Conservation (phyloP, 2,888 invertebrate species). For the Macrosoma leucophasiata region DNA sequence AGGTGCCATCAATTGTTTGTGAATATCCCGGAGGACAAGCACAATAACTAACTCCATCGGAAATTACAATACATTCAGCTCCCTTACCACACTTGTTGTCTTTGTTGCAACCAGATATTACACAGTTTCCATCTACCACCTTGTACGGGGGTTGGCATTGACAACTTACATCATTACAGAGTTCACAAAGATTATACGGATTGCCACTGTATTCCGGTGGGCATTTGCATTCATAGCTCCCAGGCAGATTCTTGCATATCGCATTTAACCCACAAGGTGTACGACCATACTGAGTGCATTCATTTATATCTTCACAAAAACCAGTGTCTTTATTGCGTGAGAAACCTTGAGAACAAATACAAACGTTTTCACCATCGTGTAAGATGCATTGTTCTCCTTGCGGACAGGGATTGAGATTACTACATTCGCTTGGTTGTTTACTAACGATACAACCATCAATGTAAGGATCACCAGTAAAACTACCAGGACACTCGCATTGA, state of each 20-base stretch:
- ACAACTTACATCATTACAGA: slow-evolving; percentile 88
- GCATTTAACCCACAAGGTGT: slow-evolving; percentile 92
- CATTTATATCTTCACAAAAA: slow-evolving; percentile 89
- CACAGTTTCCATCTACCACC: slow-evolving; percentile 88
- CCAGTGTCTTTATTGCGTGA: slow-evolving; percentile 83
- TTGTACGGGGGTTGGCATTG: slow-evolving; percentile 92
- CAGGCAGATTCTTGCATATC: slow-evolving; percentile 93
- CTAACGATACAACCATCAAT: slow-evolving; percentile 83
- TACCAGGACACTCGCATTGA: slow-evolving; percentile 91
- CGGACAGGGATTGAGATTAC: slow-evolving; percentile 85
- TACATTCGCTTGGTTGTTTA: slow-evolving; percentile 81
- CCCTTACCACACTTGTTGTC: slow-evolving; percentile 89
- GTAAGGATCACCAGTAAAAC: slow-evolving; percentile 87
- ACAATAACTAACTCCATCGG: slow-evolving; percentile 93
- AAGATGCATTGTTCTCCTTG: slow-evolving; percentile 89
- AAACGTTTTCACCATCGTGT: slow-evolving; percentile 88
- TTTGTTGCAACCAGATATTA: slow-evolving; percentile 87
- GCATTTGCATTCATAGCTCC: slow-evolving; percentile 95
- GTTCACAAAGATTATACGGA: slow-evolving; percentile 90
- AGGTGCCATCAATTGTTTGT: slow-evolving; percentile 85
- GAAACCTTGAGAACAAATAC: slow-evolving; percentile 92
- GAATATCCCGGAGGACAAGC: slow-evolving; percentile 93
- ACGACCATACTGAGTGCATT: slow-evolving; percentile 86
- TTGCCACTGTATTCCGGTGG: slow-evolving; percentile 92
- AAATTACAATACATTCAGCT: slow-evolving; percentile 92